phyloP scores from a whole-genome alignment of 2,888 invertebrate species.

The Camponotus fellah region DNA sequence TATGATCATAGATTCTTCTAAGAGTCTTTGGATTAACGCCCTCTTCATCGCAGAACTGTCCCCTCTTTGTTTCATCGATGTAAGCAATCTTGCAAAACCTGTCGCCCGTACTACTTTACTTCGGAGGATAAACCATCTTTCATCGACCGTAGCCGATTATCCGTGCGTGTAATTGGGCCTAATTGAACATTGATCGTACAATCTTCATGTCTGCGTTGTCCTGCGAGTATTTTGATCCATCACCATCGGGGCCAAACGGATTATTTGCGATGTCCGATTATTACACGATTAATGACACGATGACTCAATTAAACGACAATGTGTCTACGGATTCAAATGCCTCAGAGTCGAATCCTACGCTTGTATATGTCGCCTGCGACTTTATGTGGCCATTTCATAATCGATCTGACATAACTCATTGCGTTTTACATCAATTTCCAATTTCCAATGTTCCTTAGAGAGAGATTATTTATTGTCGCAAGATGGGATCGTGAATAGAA shows the following conservation, averaged over 20 bases:
- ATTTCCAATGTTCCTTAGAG: not conserved
- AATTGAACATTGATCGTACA: slow-evolving; percentile 75
- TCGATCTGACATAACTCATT: slow-evolving; percentile 10
- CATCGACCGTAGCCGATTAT: slow-evolving; percentile 70
- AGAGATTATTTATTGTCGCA: not conserved
- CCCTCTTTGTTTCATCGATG: slow-evolving; percentile 52
- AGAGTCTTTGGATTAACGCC: slow-evolving; percentile 5
- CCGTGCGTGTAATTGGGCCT: slow-evolving; percentile 72
- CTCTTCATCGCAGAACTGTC: slow-evolving; percentile 27
- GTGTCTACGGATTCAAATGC: slow-evolving; percentile 69
- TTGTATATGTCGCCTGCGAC: not conserved
- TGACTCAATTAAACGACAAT: slow-evolving; percentile 77
- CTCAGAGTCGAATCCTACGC: slow-evolving; percentile 65
- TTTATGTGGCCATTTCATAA: slow-evolving; percentile 2
- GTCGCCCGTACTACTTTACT: slow-evolving; percentile 66
- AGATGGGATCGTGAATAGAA: not conserved
- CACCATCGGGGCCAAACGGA: not conserved
- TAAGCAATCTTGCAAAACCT: slow-evolving; percentile 69
- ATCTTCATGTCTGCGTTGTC: slow-evolving; percentile 48
- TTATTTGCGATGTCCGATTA: slow-evolving; percentile 58
- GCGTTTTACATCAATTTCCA: not conserved
- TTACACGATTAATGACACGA: slow-evolving; percentile 74
- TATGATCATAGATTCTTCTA: slow-evolving; percentile 21
- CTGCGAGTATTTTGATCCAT: slow-evolving; percentile 37
- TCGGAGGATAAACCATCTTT: slow-evolving; percentile 71